phyloP scores from a whole-genome alignment of 2,888 invertebrate genomes.

The Octonoba sinensis region DNA sequence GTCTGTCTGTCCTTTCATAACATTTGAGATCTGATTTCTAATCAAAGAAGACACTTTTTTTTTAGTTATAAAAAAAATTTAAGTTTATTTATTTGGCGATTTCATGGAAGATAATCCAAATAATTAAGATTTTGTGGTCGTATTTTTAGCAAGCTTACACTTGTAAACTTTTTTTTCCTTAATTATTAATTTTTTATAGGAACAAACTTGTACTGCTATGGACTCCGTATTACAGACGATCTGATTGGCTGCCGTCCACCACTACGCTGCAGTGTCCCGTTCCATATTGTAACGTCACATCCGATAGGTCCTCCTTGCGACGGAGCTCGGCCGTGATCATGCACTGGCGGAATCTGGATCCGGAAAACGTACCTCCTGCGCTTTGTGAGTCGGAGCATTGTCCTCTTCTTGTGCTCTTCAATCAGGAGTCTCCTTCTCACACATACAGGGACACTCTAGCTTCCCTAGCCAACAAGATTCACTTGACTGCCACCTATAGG shows the following conservation, averaged over 20 bases:
- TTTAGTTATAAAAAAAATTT: too few species aligned
- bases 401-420: slow-evolving; percentile 35
- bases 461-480: background rate
- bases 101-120: too few species aligned
- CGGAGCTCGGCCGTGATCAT: slow-evolving; percentile 31
- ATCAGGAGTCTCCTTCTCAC: slow-evolving; percentile 38
- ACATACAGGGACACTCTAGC: background rate
- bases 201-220: slow-evolving; percentile 29
- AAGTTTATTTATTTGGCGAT: too few species aligned
- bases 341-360: slow-evolving; percentile 41
- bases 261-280: slow-evolving; percentile 20
- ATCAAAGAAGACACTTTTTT: too few species aligned
- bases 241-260: slow-evolving; percentile 43
- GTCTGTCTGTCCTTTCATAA: too few species aligned
- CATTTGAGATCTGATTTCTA: too few species aligned
- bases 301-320: slow-evolving; percentile 16
- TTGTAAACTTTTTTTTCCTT: too few species aligned
- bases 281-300: slow-evolving; percentile 28
- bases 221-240: slow-evolving; percentile 19
- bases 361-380: slow-evolving; percentile 14
- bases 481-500: slow-evolving; percentile 36
- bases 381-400: background rate
- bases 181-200: too few species aligned
- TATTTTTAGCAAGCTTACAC: too few species aligned
- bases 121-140: too few species aligned